Base-by-base conservation (phyloP, 2,888 invertebrate species). In the Hoplodrina ambigua region DNA sequence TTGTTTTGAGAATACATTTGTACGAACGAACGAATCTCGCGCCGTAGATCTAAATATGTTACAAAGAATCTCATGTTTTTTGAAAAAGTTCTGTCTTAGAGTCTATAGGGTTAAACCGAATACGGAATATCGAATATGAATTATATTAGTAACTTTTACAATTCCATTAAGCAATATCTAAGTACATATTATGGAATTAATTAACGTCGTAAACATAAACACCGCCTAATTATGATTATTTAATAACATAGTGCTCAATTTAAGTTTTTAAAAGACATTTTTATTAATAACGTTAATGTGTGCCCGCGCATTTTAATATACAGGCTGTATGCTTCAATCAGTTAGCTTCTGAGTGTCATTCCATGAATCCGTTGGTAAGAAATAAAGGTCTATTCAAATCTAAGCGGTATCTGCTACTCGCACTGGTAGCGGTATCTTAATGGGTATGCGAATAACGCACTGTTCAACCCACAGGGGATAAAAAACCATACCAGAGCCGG, bases 61-160 rank as follows among this genome's bases (percentile, higher is more conserved):
- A 78, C 90, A 95, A 86, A 90, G 95, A 92, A 87, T 94, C 81
- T 91, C 92, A 20, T 96, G 96, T 83, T 96, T 91, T 88, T 76
- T 96, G 4, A 91, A 90, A 83, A 91, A 89, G 78, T 96, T 96
- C 91, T 96, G 96, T 83, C 84, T 96, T 59, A 92, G 88, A 81
- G 86, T 95, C 78, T 96, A 95, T 87, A 90, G 87, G 78, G 92
- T 96, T 37, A 90, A 88, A 81, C 86, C 88, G 44, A 65, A 81
- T 65, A 67, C 68, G 46, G 77, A 79, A 71, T 80, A 75, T 75
- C 59, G 78, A 66, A 67, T 78, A 63, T 81, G 75, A 82, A 57
- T 69, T 58, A 52, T 50, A 44, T 53, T 65, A 70, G 58, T 68
- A 46, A 72, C 71, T 52, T 77, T 74, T 59, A 60, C n/a, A 56